phyloP scores from a whole-genome alignment of 2,113 vertebrate species.

The Pterocles burchelli region DNA sequence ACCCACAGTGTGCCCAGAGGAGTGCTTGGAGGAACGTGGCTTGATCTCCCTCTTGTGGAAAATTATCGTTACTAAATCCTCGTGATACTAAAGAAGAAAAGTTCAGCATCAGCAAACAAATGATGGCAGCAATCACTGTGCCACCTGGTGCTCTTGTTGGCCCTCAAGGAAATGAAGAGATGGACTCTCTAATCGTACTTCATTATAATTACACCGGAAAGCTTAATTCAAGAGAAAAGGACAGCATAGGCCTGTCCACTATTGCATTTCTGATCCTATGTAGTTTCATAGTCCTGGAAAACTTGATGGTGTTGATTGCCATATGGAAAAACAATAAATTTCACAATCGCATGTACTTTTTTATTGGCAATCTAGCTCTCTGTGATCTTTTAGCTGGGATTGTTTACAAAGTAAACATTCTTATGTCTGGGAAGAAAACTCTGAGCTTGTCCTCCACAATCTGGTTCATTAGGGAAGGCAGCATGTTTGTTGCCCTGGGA shows the following conservation, averaged over 20 bases:
- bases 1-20: neutral
- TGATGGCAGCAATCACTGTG: conserved; percentile 49
- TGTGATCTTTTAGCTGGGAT: conserved; percentile 92
- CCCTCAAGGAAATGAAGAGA: conserved; percentile 27
- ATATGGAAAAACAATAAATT: conserved; percentile 96
- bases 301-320: conserved; percentile 90
- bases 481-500: conserved; percentile 91
- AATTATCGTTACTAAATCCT: neutral
- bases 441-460: conserved; percentile 83
- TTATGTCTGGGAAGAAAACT: conserved; percentile 90
- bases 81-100: neutral
- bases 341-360: conserved; percentile 98
- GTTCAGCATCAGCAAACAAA: neutral
- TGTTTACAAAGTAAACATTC: conserved; percentile 89
- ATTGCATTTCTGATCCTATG: conserved; percentile 85
- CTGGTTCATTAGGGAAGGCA: conserved; percentile 94
- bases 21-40: conserved; percentile 27
- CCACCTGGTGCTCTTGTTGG: neutral
- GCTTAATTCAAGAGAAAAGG: conserved; percentile 74
- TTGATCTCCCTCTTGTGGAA: conserved; percentile 75
- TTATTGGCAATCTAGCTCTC: conserved; percentile 95
- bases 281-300: conserved; percentile 92
- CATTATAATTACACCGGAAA: conserved; percentile 96
- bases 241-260: conserved; percentile 71
- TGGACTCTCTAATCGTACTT: conserved; percentile 72